Conservation (phyloP, 2,113 vertebrate species). For the Xyrauchen texanus region DNA sequence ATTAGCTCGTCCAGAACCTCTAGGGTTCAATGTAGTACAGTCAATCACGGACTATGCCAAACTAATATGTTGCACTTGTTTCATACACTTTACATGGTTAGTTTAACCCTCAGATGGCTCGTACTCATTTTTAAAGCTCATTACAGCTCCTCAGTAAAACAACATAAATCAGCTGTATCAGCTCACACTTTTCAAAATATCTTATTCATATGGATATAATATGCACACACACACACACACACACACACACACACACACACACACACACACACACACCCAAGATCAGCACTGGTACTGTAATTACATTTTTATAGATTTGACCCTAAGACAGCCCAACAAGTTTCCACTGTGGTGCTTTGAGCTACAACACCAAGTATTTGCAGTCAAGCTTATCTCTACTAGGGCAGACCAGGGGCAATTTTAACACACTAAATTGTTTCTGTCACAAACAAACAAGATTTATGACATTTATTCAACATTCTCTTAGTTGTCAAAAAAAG, state of each 20-base stretch:
- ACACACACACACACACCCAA: too few species aligned
- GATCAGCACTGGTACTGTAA: constrained; percentile 18
- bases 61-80: constrained; percentile 22
- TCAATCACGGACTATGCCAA: background rate
- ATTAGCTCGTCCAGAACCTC: background rate
- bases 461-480: too few species aligned
- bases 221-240: background rate
- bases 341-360: too few species aligned
- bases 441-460: too few species aligned
- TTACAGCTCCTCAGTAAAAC: background rate
- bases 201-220: background rate
- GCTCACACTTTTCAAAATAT: background rate
- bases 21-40: background rate
- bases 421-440: too few species aligned
- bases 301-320: constrained; percentile 19
- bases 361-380: too few species aligned
- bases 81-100: constrained; percentile 26
- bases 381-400: too few species aligned
- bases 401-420: too few species aligned
- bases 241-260: too few species aligned
- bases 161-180: background rate
- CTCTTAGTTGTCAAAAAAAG: too few species aligned
- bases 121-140: constrained; percentile 7
- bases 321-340: background rate
- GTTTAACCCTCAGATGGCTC: constrained; percentile 34